Evolutionary conservation across 2,797 vertebrate species (phyloP).

Genomic region (Dicrostonyx torquatus): DNA sequence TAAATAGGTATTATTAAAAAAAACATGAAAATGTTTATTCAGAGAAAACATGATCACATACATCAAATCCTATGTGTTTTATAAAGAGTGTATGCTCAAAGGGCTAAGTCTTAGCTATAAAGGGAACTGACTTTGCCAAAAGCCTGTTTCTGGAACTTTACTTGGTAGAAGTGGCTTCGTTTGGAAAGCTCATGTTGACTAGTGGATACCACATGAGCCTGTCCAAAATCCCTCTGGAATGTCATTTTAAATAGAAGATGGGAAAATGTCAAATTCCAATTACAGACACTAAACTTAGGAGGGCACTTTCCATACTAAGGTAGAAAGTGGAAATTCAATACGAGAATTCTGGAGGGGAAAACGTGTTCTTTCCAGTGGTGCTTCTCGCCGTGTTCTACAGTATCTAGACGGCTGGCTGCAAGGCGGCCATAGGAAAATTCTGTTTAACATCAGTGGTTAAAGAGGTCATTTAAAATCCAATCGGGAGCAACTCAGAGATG

Average conservation of each 20-base stretch:
- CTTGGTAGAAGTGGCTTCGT: constrained; percentile 39
- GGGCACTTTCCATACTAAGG: constrained; percentile 40
- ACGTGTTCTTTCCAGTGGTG: not conserved
- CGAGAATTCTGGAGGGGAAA: constrained; percentile 43
- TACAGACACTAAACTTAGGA: constrained; percentile 14
- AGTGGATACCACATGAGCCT: not conserved
- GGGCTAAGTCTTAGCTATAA: constrained; percentile 25
- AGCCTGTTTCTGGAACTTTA: constrained; percentile 38
- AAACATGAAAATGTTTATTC: constrained; percentile 23
- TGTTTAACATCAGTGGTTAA: constrained; percentile 39
- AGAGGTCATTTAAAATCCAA: constrained; percentile 11
- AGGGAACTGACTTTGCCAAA: not conserved
- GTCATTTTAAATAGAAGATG: constrained; percentile 53
- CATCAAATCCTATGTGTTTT: not conserved
- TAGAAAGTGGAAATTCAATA: constrained; percentile 53
- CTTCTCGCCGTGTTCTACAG: constrained; percentile 47
- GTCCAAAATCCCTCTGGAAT: constrained; percentile 50
- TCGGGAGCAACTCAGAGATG: not conserved
- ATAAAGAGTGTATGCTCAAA: not conserved
- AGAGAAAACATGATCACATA: constrained; percentile 5
- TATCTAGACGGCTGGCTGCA: constrained; percentile 44
- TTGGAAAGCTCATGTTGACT: constrained; percentile 47
- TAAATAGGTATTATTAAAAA: constrained; percentile 17
- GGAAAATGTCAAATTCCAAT: constrained; percentile 45
- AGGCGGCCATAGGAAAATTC: constrained; percentile 63